Conservation (phyloP, 2,888 invertebrate genomes). For the Stenchaetothrips biformis region DNA sequence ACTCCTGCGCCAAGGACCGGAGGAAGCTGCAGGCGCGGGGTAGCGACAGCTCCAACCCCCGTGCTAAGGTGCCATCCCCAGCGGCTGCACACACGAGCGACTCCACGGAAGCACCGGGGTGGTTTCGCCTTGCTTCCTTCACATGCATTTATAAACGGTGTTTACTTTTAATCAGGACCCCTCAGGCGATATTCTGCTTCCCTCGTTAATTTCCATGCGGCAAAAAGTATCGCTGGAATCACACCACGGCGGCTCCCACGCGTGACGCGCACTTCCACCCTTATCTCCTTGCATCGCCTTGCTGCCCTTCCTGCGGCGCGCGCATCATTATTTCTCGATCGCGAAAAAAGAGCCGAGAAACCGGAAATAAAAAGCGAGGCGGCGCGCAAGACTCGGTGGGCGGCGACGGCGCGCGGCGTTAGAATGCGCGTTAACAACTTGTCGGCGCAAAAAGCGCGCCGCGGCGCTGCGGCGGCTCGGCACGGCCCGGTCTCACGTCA, state of each 20-base stretch:
- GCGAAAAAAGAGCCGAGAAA: not conserved
- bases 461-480: not conserved
- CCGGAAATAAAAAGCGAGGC: not conserved
- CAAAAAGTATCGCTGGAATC: too few relatives aligned
- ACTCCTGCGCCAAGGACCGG: not conserved
- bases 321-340: not conserved
- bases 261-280: not conserved
- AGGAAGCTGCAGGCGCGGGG: not conserved
- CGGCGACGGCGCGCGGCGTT: conserved; percentile 5
- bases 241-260: not conserved
- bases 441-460: not conserved
- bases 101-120: too few relatives aligned
- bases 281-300: not conserved
- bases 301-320: not conserved
- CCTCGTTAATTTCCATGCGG: too few relatives aligned
- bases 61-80: not conserved
- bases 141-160: too few relatives aligned
- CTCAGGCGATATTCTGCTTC: too few relatives aligned
- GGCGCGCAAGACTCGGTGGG: not conserved
- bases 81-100: too few relatives aligned
- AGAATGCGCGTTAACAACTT: conserved; percentile 24
- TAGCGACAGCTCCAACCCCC: not conserved
- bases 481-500: not conserved
- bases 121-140: too few relatives aligned
- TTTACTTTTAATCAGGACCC: too few relatives aligned